phyloP scores from a whole-genome alignment of 2,797 vertebrate species.

The Myripristis jacobus region DNA sequence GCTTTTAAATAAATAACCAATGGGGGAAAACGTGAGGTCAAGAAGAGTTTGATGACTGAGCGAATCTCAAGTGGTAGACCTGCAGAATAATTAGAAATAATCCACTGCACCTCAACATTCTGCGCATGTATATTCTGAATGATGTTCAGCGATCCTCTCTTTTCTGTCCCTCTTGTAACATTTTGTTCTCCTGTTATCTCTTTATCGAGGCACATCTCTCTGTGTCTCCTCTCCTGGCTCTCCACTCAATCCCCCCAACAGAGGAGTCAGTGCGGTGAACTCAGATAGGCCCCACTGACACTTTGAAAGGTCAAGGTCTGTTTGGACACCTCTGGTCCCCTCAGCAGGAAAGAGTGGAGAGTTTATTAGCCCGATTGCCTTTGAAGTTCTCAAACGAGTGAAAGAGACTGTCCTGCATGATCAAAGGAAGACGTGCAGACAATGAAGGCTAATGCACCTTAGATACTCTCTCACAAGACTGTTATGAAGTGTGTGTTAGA shows the following conservation, averaged over 20 bases:
- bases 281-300: conserved; percentile 46
- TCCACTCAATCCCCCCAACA: conserved; percentile 20
- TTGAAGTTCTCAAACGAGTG: conserved; percentile 62
- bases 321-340: conserved; percentile 55
- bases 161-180: conserved; percentile 20
- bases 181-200: too few species aligned
- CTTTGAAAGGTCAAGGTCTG: conserved; percentile 51
- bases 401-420: conserved; percentile 49
- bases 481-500: conserved; percentile 2
- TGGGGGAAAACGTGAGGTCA: conserved; percentile 31
- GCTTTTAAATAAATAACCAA: conserved; percentile 37
- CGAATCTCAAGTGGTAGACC: conserved; percentile 2
- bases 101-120: conserved; percentile 1
- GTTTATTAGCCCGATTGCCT: conserved; percentile 65
- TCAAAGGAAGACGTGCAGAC: conserved; percentile 54
- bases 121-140: not conserved
- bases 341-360: conserved; percentile 55
- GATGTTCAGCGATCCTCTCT: conserved; percentile 11
- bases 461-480: conserved; percentile 12
- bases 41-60: conserved; percentile 27
- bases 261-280: conserved; percentile 15
- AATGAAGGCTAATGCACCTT: conserved; percentile 39
- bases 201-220: not conserved
- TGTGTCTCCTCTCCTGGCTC: conserved; percentile 22
- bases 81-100: conserved; percentile 25